These are phyloP conservation scores for Phallusia fumigata DNA, from an alignment of 23 tunicate genomes.

Conservation along the genomic window DNA sequence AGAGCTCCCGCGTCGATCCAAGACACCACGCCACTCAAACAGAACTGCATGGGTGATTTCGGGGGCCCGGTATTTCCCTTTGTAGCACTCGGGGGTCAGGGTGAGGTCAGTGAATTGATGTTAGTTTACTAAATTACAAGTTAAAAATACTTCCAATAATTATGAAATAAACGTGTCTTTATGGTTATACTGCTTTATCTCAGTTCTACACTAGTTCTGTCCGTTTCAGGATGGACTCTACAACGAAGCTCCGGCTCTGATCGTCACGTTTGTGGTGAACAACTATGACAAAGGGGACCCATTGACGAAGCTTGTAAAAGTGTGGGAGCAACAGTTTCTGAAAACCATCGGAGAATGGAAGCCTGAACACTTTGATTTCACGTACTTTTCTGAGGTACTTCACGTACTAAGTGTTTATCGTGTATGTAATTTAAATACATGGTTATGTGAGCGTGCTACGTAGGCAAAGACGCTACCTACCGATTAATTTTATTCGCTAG, in stretches of 20 bases:
- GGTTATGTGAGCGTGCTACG: too few relatives aligned
- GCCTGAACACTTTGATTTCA: slow-evolving; percentile 58
- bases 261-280: slow-evolving; percentile 71
- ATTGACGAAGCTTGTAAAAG: slow-evolving; percentile 49
- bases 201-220: neutral
- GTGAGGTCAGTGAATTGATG: slow-evolving; percentile 31
- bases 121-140: neutral
- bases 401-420: too few relatives aligned
- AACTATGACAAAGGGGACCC: slow-evolving; percentile 55
- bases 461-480: too few relatives aligned
- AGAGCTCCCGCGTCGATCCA: slow-evolving; percentile 89
- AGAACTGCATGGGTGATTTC: slow-evolving; percentile 82
- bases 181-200: too few relatives aligned
- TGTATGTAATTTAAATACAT: too few relatives aligned
- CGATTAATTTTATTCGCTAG: slow-evolving; percentile 26
- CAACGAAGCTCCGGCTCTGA: slow-evolving; percentile 56
- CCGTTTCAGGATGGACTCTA: slow-evolving; percentile 48
- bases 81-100: slow-evolving; percentile 92
- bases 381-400: slow-evolving; percentile 87
- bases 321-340: slow-evolving; percentile 86
- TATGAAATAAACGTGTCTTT: too few relatives aligned
- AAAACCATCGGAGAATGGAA: slow-evolving; percentile 50
- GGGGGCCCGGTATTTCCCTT: slow-evolving; percentile 99
- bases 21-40: slow-evolving; percentile 76
- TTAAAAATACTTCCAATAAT: too few relatives aligned